Conservation (phyloP, 1,140 invertebrate genomes). For the Mycetomoellerius zeteki region DNA sequence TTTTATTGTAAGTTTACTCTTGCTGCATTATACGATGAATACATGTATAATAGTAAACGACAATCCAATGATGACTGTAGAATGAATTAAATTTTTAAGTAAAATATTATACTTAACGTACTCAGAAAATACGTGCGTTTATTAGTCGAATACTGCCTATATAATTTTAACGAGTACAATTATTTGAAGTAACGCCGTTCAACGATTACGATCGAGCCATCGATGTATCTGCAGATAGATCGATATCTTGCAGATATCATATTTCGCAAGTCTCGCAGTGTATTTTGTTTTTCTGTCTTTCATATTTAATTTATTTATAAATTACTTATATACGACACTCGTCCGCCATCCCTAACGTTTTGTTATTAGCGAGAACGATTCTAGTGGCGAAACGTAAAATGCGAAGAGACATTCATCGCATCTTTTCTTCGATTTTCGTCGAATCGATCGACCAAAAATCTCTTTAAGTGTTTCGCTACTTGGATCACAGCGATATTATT, state of each 20-base stretch:
- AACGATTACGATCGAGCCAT: constrained; percentile 1
- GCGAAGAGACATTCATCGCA: constrained; percentile 8
- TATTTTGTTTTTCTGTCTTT: constrained; percentile 36
- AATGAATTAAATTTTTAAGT: not conserved
- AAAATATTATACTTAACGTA: not conserved
- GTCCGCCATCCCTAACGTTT: constrained; percentile 55
- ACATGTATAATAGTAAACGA: not conserved
- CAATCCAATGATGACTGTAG: constrained; percentile 6
- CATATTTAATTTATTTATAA: constrained; percentile 55
- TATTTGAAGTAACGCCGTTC: not conserved
- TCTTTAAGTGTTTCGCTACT: constrained; percentile 40
- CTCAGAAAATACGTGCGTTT: constrained; percentile 10
- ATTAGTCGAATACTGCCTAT: not conserved
- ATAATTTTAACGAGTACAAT: constrained; percentile 32
- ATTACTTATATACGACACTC: constrained; percentile 24
- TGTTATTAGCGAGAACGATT: constrained; percentile 31
- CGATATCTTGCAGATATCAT: constrained; percentile 13
- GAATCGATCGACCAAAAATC: constrained; percentile 13
- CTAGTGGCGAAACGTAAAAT: constrained; percentile 1
- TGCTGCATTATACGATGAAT: not conserved
- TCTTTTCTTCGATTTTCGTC: not conserved
- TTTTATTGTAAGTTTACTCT: not conserved
- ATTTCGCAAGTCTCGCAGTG: not conserved
- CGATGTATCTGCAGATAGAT: not conserved
- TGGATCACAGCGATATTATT: constrained; percentile 54